Percentiles rank a stretch among this genome's conserved stretches.
Conservation (phyloP, 2,113 vertebrate genomes). For the Ellobius talpinus region DNA sequence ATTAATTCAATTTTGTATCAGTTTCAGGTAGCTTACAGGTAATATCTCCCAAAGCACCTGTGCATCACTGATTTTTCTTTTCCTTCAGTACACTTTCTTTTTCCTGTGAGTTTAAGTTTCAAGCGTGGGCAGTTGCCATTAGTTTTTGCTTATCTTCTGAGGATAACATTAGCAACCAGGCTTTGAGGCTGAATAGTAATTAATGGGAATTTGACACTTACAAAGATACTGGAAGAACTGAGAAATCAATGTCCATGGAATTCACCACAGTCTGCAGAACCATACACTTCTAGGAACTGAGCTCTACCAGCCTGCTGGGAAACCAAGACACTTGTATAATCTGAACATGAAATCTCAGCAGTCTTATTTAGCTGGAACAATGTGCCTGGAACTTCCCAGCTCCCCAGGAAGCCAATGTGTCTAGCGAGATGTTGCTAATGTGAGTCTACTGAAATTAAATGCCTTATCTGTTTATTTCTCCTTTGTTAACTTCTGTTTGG, state of each 20-base stretch:
- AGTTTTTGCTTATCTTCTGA: not conserved
- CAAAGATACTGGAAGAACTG: not conserved
- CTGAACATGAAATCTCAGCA: not conserved
- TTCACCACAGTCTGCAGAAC: not conserved
- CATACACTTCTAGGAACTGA: not conserved
- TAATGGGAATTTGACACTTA: not conserved
- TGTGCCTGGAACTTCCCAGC: rapidly evolving
- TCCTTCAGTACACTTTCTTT: constrained; percentile 89
- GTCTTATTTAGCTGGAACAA: too few relatives aligned
- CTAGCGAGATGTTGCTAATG: not conserved
- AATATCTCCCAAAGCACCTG: constrained; percentile 93
- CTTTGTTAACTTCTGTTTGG: not conserved
- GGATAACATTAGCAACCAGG: too few relatives aligned
- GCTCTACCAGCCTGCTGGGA: rapidly evolving
- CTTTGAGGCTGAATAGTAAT: not conserved
- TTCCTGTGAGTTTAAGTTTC: constrained; percentile 25
- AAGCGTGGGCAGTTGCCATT: rapidly evolving
- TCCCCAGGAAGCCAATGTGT: too few relatives aligned
- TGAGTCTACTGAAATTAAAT: not conserved
- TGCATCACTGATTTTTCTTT: constrained; percentile 92
- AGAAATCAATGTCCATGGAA: not conserved
- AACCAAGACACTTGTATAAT: not conserved
- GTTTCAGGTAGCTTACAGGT: constrained; percentile 93
- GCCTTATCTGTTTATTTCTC: not conserved
- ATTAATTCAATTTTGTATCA: constrained; percentile 91